These are phyloP conservation scores for Halichoerus grypus DNA, from an alignment of 2,113 vertebrate species.

Conservation along the genomic window DNA sequence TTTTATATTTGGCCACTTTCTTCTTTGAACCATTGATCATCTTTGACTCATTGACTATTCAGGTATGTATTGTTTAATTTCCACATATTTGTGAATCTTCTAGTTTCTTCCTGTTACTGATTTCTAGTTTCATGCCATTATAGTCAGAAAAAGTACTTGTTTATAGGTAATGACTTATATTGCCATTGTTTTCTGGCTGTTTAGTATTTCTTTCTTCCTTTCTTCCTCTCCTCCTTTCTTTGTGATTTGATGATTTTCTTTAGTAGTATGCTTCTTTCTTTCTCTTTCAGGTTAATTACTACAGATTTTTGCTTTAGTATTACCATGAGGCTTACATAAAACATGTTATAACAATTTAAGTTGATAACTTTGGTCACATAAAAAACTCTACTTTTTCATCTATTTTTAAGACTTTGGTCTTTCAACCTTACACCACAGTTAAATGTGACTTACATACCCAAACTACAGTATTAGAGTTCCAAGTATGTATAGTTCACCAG, in stretches of 20 bases:
- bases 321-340: not conserved
- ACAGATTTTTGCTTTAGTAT: not conserved
- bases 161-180: not conserved
- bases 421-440: not conserved
- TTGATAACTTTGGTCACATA: not conserved
- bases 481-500: not conserved
- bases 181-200: not conserved
- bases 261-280: not conserved
- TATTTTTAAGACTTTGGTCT: not conserved
- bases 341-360: not conserved
- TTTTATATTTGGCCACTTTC: not conserved
- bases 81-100: not conserved
- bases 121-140: not conserved
- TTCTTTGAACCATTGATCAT: not conserved
- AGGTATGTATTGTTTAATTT: not conserved
- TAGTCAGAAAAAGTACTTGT: not conserved
- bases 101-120: not conserved
- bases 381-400: not conserved
- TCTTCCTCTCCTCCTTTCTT: not conserved
- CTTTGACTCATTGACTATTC: not conserved
- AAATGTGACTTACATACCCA: not conserved
- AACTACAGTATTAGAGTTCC: not conserved
- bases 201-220: not conserved
- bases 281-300: not conserved
- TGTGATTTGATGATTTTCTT: not conserved